A percentile compares a stretch with the other conserved stretches of the same genome.
Conservation (phyloP, 1,140 invertebrate species). For the Nasonia giraulti region DNA sequence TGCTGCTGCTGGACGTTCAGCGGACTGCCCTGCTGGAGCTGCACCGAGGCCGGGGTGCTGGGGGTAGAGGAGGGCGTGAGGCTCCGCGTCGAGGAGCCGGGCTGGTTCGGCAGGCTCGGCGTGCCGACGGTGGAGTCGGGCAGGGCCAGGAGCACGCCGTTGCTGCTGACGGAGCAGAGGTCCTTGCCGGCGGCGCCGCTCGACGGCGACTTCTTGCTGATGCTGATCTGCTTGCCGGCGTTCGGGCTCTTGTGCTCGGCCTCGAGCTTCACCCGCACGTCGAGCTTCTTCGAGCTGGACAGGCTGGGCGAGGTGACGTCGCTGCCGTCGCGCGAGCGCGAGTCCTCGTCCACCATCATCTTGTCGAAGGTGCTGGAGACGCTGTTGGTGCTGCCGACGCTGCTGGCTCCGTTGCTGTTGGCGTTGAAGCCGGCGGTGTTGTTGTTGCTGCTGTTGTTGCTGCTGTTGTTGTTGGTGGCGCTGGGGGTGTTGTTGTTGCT, state of each 20-base stretch:
- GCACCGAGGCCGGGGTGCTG: slow-evolving; percentile 78
- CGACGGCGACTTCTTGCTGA: slow-evolving; percentile 69
- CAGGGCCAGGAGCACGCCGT: slow-evolving; percentile 69
- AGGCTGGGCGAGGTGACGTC: slow-evolving; percentile 74
- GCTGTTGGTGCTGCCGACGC: slow-evolving; percentile 78
- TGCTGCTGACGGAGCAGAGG: slow-evolving; percentile 70
- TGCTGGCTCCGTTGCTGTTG: slow-evolving; percentile 83
- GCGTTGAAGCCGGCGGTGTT: slow-evolving; percentile 78
- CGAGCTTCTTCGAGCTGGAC: slow-evolving; percentile 73
- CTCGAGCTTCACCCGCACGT: slow-evolving; percentile 78
- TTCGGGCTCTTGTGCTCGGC: slow-evolving; percentile 79
- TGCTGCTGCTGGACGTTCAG: slow-evolving; percentile 59
- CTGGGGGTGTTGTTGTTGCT: slow-evolving; percentile 86
- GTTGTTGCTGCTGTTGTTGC: slow-evolving; percentile 86
- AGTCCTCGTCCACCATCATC: slow-evolving; percentile 83
- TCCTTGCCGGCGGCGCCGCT: slow-evolving; percentile 63
- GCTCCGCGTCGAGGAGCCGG: slow-evolving; percentile 77
- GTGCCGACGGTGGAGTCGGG: slow-evolving; percentile 72
- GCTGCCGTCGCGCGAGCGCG: slow-evolving; percentile 79
- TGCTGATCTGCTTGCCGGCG: slow-evolving; percentile 71
- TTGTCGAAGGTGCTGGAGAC: slow-evolving; percentile 83
- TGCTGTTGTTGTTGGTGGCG: slow-evolving; percentile 85
- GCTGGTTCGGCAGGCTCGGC: slow-evolving; percentile 67
- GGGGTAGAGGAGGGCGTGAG: slow-evolving; percentile 80
- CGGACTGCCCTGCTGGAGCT: slow-evolving; percentile 73